phyloP scores from a whole-genome alignment of 2,888 invertebrate genomes.

The Noctua pronuba region DNA sequence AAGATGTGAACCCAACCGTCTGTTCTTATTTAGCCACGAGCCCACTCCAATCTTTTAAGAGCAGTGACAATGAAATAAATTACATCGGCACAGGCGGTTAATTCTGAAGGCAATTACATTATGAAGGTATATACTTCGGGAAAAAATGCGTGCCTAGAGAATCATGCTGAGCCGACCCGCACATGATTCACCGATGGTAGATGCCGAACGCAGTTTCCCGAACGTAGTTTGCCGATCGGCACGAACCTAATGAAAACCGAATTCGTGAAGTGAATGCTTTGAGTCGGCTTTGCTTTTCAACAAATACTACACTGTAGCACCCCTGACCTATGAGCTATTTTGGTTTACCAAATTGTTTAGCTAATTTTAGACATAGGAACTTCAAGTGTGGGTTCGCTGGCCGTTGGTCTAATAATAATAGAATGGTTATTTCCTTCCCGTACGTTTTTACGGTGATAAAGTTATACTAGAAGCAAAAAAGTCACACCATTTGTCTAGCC shows the following conservation, averaged over 20 bases:
- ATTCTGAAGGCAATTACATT: too few species aligned
- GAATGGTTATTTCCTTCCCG: constrained; percentile 1
- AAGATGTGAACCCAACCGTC: too few species aligned
- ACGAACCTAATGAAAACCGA: not conserved
- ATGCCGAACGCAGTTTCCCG: not conserved
- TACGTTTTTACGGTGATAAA: not conserved
- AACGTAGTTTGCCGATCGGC: not conserved
- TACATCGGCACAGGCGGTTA: not conserved
- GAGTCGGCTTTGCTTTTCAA: not conserved
- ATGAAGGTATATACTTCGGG: too few species aligned
- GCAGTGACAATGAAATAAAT: not conserved
- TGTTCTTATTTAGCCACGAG: too few species aligned
- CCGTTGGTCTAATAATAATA: constrained; percentile 33
- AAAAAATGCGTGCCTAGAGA: not conserved
- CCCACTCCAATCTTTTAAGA: not conserved
- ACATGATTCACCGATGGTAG: not conserved
- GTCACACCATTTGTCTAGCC: not conserved
- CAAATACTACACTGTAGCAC: not conserved
- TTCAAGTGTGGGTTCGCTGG: constrained; percentile 17
- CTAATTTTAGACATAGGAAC: constrained; percentile 38
- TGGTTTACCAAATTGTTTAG: constrained; percentile 3
- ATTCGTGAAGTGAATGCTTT: not conserved
- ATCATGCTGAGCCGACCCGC: not conserved
- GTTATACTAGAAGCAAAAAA: not conserved
- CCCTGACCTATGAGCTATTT: constrained; percentile 18